Evolutionary conservation across 2,797 vertebrate genomes (phyloP).

Genomic region (Sebastes trivittatus): DNA sequence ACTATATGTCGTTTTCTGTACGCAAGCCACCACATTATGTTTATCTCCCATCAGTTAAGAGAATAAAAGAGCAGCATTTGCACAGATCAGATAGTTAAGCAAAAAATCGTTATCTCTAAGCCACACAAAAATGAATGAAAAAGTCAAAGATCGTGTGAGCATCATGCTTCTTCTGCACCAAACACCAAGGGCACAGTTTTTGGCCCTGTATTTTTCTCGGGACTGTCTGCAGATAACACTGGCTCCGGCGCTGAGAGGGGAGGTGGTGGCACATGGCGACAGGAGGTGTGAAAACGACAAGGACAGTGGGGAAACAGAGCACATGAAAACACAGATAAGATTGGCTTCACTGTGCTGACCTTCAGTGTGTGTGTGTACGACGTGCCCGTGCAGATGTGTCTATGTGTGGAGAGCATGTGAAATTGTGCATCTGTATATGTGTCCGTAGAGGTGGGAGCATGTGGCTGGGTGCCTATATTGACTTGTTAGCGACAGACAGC

Average conservation of each 20-base stretch:
- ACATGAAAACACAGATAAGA: slow-evolving; percentile 78
- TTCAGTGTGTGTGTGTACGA: slow-evolving; percentile 55
- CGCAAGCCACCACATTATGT: neutral
- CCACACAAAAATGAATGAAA: slow-evolving; percentile 19
- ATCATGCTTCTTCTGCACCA: slow-evolving; percentile 12
- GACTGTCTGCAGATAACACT: slow-evolving; percentile 66
- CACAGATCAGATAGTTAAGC: neutral
- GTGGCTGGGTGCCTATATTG: neutral
- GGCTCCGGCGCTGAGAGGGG: slow-evolving; percentile 38
- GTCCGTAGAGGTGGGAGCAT: neutral
- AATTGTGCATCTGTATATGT: slow-evolving; percentile 27
- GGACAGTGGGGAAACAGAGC: slow-evolving; percentile 64
- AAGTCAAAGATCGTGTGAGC: neutral
- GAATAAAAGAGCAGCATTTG: slow-evolving; percentile 9
- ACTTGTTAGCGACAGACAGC: slow-evolving; percentile 19
- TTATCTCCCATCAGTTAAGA: neutral
- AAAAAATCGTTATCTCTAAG: slow-evolving; percentile 8
- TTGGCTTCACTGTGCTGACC: slow-evolving; percentile 71
- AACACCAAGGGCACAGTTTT: slow-evolving; percentile 55
- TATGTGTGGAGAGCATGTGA: slow-evolving; percentile 44
- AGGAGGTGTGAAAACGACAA: slow-evolving; percentile 72
- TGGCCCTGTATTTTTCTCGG: slow-evolving; percentile 41
- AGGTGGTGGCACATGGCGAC: slow-evolving; percentile 59
- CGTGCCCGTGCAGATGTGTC: slow-evolving; percentile 27
- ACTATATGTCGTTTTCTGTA: slow-evolving; percentile 2